Percentiles rank a stretch among this genome's conserved stretches.
Conservation (phyloP, 2,797 vertebrate genomes). For the Premnoplex brunnescens region DNA sequence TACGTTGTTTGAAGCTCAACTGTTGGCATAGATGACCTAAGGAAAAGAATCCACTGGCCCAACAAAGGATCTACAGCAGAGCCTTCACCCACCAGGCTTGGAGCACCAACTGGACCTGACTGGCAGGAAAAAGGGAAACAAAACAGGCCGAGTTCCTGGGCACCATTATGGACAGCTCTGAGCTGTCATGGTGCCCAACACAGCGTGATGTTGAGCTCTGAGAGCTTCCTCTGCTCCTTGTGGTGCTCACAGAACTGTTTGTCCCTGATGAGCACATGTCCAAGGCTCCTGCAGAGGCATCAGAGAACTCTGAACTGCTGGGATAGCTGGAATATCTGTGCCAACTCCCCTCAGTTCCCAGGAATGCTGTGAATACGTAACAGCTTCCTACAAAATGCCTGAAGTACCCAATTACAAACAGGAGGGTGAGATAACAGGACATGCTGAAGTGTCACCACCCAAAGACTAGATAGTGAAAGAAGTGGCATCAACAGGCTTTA, state of each 20-base stretch:
- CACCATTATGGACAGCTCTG: not conserved
- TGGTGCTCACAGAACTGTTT: not conserved
- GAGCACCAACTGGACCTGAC: not conserved
- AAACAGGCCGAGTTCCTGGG: not conserved
- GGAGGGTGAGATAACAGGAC: not conserved
- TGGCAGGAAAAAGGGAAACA: not conserved
- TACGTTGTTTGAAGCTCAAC: not conserved
- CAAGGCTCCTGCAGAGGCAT: not conserved
- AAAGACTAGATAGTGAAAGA: not conserved
- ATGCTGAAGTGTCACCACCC: not conserved
- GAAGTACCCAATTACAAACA: not conserved
- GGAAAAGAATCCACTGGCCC: not conserved
- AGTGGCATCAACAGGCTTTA: not conserved
- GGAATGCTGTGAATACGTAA: fast-evolving
- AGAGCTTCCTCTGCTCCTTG: not conserved
- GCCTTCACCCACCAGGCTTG: not conserved
- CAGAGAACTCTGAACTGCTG: not conserved
- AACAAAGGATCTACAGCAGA: not conserved
- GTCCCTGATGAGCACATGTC: not conserved
- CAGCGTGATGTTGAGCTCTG: not conserved
- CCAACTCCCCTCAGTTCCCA: not conserved
- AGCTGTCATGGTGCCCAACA: not conserved
- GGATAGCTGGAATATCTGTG: not conserved
- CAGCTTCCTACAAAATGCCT: not conserved
- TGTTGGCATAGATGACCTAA: not conserved